phyloP scores from a whole-genome alignment of 2,797 vertebrate genomes.

The Pantherophis alleghaniensis region DNA sequence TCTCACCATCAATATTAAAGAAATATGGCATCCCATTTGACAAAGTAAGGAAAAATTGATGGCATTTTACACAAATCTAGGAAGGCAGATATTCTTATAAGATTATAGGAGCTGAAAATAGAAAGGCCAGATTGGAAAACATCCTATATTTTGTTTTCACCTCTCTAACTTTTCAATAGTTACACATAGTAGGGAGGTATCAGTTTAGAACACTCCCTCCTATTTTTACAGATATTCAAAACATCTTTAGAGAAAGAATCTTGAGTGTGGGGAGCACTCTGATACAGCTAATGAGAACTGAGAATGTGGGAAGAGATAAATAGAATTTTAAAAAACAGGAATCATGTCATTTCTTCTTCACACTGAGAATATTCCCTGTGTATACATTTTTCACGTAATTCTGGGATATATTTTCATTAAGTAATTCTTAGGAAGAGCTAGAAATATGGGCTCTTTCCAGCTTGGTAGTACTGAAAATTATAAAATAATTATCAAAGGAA shows the following conservation, averaged over 20 bases:
- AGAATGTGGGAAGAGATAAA: background rate
- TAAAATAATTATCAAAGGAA: background rate
- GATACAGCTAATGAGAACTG: background rate
- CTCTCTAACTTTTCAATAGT: background rate
- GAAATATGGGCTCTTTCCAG: background rate
- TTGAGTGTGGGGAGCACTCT: background rate
- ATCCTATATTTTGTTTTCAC: background rate
- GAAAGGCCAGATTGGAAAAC: background rate
- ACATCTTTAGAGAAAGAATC: background rate
- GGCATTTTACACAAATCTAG: background rate
- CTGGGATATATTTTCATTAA: background rate
- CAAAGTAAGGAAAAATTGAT: slow-evolving; percentile 78
- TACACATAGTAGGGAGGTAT: background rate
- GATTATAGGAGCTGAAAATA: background rate
- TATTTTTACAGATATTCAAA: background rate
- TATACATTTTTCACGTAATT: background rate
- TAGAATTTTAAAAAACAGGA: background rate
- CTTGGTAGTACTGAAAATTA: background rate
- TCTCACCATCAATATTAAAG: slow-evolving; percentile 94
- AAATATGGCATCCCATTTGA: slow-evolving; percentile 96
- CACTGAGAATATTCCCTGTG: background rate
- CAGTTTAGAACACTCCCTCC: background rate
- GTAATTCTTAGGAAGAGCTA: background rate
- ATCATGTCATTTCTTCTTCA: background rate
- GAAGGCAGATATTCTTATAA: background rate